These are phyloP conservation scores for Philopotamus ludificatus DNA, from an alignment of 1,140 invertebrate species.

Conservation along the genomic window DNA sequence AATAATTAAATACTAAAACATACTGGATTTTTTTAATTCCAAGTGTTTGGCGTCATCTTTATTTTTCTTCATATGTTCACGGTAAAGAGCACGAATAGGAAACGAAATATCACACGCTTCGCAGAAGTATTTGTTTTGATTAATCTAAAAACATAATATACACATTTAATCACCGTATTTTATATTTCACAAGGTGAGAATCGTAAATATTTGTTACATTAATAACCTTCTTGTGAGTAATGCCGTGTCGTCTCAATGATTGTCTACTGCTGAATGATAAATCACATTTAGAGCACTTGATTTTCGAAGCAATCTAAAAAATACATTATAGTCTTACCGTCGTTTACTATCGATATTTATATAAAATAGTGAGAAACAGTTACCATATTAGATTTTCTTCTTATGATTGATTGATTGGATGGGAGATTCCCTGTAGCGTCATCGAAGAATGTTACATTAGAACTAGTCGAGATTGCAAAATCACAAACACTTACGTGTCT, in stretches of 20 bases:
- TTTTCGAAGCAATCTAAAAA: too few relatives aligned
- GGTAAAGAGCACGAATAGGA: slow-evolving; percentile 21
- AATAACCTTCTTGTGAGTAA: slow-evolving; percentile 3
- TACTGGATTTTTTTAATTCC: neutral
- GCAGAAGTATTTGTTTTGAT: neutral
- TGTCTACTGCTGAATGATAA: slow-evolving; percentile 17
- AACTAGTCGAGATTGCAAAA: too few relatives aligned
- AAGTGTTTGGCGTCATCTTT: slow-evolving; percentile 23
- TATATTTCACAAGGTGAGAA: too few relatives aligned
- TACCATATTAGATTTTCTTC: too few relatives aligned
- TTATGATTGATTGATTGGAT: too few relatives aligned
- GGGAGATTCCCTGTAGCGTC: too few relatives aligned
- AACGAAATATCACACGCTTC: slow-evolving; percentile 10
- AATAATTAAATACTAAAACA: neutral
- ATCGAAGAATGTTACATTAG: too few relatives aligned
- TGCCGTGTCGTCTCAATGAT: slow-evolving; percentile 23
- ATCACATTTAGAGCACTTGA: slow-evolving; percentile 31
- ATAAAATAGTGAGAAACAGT: too few relatives aligned
- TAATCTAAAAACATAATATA: slow-evolving; percentile 4
- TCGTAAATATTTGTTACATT: too few relatives aligned
- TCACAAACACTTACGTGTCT: slow-evolving; percentile 27
- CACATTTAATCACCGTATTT: too few relatives aligned
- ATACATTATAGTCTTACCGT: too few relatives aligned
- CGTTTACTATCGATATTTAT: too few relatives aligned
- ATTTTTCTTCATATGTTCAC: slow-evolving; percentile 31